Evolutionary conservation across 2,888 invertebrate genomes (phyloP).

Genomic region (Ecdyonurus torrentis): DNA sequence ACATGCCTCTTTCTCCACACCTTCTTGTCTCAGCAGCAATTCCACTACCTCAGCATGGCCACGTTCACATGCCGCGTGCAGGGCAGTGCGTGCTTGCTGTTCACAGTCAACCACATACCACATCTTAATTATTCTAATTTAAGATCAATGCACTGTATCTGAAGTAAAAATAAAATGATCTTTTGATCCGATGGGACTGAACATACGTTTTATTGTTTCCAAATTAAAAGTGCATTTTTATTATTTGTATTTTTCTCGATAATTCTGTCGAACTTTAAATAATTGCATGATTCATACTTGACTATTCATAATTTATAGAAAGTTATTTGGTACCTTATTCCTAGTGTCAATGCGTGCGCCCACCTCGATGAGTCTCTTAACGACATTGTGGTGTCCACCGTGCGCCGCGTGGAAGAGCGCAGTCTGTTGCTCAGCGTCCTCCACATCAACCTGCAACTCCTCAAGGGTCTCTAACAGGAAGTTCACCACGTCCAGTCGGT

Average conservation of each 20-base stretch:
- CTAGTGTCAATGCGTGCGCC: conserved; percentile 48
- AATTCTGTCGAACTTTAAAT: no score
- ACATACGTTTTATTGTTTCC: no score
- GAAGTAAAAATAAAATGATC: no score
- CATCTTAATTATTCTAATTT: no score
- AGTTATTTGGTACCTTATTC: conserved; percentile 64
- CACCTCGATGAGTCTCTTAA: conserved; percentile 44
- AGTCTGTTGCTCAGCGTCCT: conserved; percentile 52
- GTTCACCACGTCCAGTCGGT: conserved; percentile 42
- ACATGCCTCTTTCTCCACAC: conserved; percentile 34
- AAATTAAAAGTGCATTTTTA: no score
- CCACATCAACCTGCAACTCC: conserved; percentile 35
- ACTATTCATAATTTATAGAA: no score
- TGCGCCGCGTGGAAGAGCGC: conserved; percentile 60
- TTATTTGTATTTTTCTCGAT: no score
- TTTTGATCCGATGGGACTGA: no score
- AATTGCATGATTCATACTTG: no score
- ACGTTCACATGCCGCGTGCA: conserved; percentile 52
- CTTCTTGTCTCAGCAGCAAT: conserved; percentile 38
- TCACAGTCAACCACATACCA: no score
- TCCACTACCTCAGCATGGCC: conserved; percentile 45
- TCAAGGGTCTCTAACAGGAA: conserved; percentile 48
- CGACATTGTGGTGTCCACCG: conserved; percentile 49
- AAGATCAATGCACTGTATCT: no score
- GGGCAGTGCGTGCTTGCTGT: conserved; percentile 44